phyloP scores from a whole-genome alignment of 1,140 invertebrate genomes.

The Apis cerana region DNA sequence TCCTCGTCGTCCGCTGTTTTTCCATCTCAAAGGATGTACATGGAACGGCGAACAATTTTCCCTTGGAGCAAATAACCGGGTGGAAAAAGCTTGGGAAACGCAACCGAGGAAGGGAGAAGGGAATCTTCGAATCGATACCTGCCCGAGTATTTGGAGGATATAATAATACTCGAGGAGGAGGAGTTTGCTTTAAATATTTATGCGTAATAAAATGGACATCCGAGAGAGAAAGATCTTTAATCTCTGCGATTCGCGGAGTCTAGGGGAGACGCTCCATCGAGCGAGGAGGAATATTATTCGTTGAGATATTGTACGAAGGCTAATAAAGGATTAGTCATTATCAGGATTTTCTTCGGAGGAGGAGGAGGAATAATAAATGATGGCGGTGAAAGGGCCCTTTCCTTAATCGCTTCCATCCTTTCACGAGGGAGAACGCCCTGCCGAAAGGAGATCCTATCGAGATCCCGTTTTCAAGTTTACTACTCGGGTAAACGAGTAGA shows the following conservation, averaged over 20 bases:
- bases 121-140: slow-evolving; percentile 40
- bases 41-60: slow-evolving; percentile 51
- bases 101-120: background rate
- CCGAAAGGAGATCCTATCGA: slow-evolving; percentile 8
- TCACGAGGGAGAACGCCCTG: background rate
- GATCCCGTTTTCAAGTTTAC: background rate
- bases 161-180: background rate
- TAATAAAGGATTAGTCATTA: slow-evolving; percentile 52
- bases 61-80: slow-evolving; percentile 33
- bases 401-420: slow-evolving; percentile 42
- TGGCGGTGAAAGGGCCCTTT: background rate
- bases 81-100: slow-evolving; percentile 21
- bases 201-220: background rate
- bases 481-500: slow-evolving; percentile 23
- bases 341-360: slow-evolving; percentile 13
- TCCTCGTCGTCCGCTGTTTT: slow-evolving; percentile 48
- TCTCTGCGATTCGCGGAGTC: background rate
- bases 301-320: background rate
- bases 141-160: background rate
- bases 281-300: background rate
- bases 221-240: background rate
- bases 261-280: background rate
- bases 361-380: slow-evolving; percentile 39
- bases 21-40: slow-evolving; percentile 63
- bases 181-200: background rate